Conservation (phyloP, 2,797 vertebrate species). For the Microcaecilia unicolor region DNA sequence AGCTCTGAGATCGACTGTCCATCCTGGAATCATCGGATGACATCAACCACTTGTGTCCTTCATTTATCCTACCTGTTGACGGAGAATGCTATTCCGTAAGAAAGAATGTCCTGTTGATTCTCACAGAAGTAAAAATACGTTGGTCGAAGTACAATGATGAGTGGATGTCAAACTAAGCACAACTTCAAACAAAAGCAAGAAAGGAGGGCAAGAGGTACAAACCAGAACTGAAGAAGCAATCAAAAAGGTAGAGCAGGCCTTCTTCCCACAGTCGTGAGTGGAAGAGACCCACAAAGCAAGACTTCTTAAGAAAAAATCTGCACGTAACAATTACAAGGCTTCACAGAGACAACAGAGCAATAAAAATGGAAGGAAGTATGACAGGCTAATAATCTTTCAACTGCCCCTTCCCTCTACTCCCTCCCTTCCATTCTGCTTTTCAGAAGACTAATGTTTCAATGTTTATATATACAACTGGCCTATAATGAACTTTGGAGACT, state of each 20-base stretch:
- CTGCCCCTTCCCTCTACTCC: no score
- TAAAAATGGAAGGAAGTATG: slow-evolving; percentile 5
- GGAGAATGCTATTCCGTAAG: no score
- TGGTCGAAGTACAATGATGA: not conserved
- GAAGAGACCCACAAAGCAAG: not conserved
- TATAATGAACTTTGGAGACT: slow-evolving; percentile 1
- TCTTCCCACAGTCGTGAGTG: not conserved
- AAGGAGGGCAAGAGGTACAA: not conserved
- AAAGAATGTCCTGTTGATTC: no score
- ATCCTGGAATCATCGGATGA: no score
- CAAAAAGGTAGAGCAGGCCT: not conserved
- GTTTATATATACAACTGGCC: not conserved
- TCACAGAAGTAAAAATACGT: not conserved
- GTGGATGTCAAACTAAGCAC: not conserved
- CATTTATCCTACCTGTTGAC: no score
- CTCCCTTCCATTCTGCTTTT: not conserved
- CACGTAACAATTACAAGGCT: slow-evolving; percentile 5
- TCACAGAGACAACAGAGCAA: not conserved
- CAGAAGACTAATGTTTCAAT: slow-evolving; percentile 2
- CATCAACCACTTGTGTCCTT: no score
- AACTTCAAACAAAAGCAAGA: not conserved
- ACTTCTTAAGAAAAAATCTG: not conserved
- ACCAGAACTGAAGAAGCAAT: not conserved
- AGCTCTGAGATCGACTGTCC: no score
- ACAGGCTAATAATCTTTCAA: not conserved